phyloP scores from a whole-genome alignment of 2,797 vertebrate species.

The Anomalospiza imberbis region DNA sequence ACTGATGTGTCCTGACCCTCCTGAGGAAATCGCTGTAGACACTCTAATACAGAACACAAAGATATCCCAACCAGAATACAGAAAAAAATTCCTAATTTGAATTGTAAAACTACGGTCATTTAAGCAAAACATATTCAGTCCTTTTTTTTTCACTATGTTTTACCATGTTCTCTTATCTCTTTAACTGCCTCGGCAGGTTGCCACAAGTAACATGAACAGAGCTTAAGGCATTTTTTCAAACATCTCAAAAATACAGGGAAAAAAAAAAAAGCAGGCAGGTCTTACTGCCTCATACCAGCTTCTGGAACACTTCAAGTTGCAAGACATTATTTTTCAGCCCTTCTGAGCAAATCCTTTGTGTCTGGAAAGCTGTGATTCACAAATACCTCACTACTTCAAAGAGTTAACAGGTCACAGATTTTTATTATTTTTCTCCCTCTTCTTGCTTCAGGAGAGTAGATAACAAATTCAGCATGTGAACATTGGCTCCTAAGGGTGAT shows the following conservation, averaged over 20 bases:
- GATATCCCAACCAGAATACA: background rate
- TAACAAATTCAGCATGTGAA: conserved; percentile 35
- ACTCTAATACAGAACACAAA: background rate
- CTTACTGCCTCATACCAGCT: conserved; percentile 21
- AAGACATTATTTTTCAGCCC: conserved; percentile 40
- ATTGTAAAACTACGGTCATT: conserved; percentile 48
- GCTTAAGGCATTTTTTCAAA: conserved; percentile 58
- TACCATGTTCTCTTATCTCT: conserved; percentile 37
- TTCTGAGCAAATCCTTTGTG: conserved; percentile 47
- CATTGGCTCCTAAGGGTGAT: conserved; percentile 16
- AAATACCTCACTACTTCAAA: conserved; percentile 51
- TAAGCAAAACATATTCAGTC: conserved; percentile 37
- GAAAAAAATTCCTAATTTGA: conserved; percentile 34
- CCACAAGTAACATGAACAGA: conserved; percentile 53
- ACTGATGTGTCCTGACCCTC: background rate
- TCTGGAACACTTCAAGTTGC: conserved; percentile 35
- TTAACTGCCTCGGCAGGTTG: conserved; percentile 43
- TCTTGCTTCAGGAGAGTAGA: conserved; percentile 17
- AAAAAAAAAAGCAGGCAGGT: conserved; percentile 26
- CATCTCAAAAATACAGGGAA: conserved; percentile 20
- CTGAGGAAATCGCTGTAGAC: background rate
- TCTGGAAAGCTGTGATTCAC: conserved; percentile 53
- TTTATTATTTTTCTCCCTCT: conserved; percentile 17
- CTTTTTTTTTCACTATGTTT: conserved; percentile 36
- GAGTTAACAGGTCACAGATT: conserved; percentile 16